Conservation (phyloP, 2,888 invertebrate genomes). For the Loripinus fragilis region DNA sequence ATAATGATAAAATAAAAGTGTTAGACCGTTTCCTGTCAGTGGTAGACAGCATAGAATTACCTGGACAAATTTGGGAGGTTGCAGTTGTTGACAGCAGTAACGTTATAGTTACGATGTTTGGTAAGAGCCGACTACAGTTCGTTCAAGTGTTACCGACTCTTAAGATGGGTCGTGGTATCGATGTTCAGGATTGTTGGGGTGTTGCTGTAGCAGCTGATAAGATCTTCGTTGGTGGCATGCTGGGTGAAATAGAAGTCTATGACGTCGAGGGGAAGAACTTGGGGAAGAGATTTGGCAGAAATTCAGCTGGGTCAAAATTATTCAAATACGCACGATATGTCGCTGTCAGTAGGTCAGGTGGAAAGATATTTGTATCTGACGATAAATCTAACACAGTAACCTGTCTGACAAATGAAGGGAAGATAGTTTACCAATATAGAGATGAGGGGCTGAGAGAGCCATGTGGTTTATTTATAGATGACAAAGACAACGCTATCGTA, state of each 20-base stretch:
- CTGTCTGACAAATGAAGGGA: not conserved
- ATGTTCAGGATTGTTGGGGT: not conserved
- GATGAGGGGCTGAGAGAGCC: not conserved
- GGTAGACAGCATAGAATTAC: too few species aligned
- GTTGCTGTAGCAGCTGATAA: not conserved
- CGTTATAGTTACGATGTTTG: not conserved
- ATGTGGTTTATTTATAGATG: not conserved
- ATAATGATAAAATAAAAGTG: too few species aligned
- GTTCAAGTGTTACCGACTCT: not conserved
- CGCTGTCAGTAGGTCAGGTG: not conserved
- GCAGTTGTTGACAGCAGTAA: not conserved
- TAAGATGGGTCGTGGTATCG: not conserved
- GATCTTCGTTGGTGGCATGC: not conserved
- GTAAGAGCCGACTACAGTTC: not conserved
- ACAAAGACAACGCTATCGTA: not conserved
- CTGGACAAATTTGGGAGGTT: too few species aligned
- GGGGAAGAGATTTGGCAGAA: not conserved
- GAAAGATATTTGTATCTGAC: conserved; percentile 3
- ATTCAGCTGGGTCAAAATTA: not conserved
- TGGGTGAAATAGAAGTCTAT: not conserved
- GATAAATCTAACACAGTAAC: not conserved
- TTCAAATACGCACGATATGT: not conserved
- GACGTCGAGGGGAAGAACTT: not conserved
- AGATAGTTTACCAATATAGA: not conserved
- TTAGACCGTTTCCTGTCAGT: too few species aligned